Evolutionary conservation across 92 coral and sea anemone species (phyloP).

Genomic region (Isaurus tuberculatus): DNA sequence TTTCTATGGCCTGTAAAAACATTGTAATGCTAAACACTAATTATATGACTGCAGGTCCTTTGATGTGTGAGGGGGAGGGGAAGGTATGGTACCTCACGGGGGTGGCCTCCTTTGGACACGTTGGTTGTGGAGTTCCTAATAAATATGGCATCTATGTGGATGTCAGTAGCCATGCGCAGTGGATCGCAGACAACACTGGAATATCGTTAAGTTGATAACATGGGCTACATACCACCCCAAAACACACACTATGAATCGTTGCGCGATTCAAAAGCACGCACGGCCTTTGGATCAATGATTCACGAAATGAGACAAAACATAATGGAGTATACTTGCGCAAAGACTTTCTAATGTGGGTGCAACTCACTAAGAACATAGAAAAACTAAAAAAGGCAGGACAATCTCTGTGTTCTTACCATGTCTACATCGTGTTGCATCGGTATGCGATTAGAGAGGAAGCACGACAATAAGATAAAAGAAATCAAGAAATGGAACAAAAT

Average conservation of each 20-base stretch:
- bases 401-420: too few species aligned
- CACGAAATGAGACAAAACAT: neutral
- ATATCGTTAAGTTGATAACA: conserved; percentile 33
- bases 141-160: conserved; percentile 90
- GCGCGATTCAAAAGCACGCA: too few species aligned
- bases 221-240: too few species aligned
- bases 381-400: neutral
- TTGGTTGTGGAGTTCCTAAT: conserved; percentile 87
- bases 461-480: neutral
- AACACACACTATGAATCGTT: too few species aligned
- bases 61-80: conserved; percentile 85
- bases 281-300: too few species aligned
- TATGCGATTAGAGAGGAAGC: neutral
- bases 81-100: conserved; percentile 91
- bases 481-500: neutral
- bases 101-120: conserved; percentile 94
- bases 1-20: too few species aligned
- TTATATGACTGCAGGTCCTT: conserved; percentile 72
- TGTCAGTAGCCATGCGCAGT: conserved; percentile 62
- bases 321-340: neutral
- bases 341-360: too few species aligned
- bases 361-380: neutral
- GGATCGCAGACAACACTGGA: conserved; percentile 80
- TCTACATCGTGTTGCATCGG: neutral
- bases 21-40: neutral